Evolutionary conservation across 2,888 invertebrate genomes (phyloP).

Genomic region (Malthinus flaveolus): DNA sequence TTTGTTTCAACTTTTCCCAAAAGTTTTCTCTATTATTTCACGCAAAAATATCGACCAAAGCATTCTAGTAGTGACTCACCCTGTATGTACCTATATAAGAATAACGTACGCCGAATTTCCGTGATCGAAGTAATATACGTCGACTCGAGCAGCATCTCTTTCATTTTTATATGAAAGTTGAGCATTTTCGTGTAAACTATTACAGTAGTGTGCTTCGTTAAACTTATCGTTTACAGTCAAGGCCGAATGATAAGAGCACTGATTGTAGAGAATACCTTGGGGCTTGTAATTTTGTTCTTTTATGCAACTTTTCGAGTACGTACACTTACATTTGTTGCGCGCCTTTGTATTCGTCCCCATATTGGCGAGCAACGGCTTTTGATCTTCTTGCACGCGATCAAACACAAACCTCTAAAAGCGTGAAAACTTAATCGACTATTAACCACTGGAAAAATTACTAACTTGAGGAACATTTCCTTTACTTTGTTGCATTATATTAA

Average conservation of each 20-base stretch:
- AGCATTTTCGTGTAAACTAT: slow-evolving; percentile 2
- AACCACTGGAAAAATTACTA: background rate
- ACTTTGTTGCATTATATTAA: slow-evolving; percentile 37
- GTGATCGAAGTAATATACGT: slow-evolving; percentile 71
- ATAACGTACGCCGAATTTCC: slow-evolving; percentile 61
- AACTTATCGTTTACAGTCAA: background rate
- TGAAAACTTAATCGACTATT: slow-evolving; percentile 27
- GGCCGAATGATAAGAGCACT: slow-evolving; percentile 6
- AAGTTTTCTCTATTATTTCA: too few species aligned
- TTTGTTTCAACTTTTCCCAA: too few species aligned
- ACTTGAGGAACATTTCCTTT: slow-evolving; percentile 36
- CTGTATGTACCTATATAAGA: too few species aligned
- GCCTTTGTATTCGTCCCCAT: slow-evolving; percentile 40
- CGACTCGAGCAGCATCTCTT: slow-evolving; percentile 52
- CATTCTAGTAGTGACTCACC: too few species aligned
- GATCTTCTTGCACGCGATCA: slow-evolving; percentile 47
- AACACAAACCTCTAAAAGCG: slow-evolving; percentile 48
- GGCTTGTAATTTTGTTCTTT: background rate
- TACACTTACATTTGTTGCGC: background rate
- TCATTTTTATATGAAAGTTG: background rate
- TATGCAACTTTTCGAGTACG: background rate
- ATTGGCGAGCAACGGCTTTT: slow-evolving; percentile 38
- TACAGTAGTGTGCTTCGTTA: slow-evolving; percentile 6
- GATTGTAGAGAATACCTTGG: background rate
- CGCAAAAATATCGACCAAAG: too few species aligned